Conservation (phyloP, 2,888 invertebrate genomes). For the Luperina nickerlii region DNA sequence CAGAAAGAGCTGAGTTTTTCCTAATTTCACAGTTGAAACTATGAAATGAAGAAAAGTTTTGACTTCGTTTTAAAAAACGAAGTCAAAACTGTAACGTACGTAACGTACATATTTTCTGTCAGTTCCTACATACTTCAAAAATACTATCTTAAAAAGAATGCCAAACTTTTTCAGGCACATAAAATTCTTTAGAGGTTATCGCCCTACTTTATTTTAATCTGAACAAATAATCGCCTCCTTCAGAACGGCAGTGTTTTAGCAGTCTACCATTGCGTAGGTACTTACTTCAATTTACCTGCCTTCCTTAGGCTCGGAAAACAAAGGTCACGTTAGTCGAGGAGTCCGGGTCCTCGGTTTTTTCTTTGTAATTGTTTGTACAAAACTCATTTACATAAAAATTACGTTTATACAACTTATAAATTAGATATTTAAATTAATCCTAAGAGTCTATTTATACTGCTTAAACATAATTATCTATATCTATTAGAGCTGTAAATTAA, state of each 20-base stretch:
- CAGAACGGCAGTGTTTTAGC: constrained; percentile 31
- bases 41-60: too few species aligned
- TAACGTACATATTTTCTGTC: background rate
- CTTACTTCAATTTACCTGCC: constrained; percentile 50
- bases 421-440: background rate
- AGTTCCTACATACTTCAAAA: background rate
- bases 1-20: background rate
- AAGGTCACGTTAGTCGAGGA: constrained; percentile 45
- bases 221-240: constrained; percentile 47
- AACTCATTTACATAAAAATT: background rate
- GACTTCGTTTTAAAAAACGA: background rate
- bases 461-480: background rate
- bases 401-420: too few species aligned
- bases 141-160: background rate
- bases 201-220: constrained; percentile 40
- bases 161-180: background rate
- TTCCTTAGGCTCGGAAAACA: constrained; percentile 23
- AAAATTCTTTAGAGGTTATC: constrained; percentile 12
- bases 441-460: too few species aligned
- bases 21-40: background rate
- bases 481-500: background rate
- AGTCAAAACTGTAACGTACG: too few species aligned
- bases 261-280: constrained; percentile 12
- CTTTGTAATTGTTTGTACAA: background rate
- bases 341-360: background rate